These are phyloP conservation scores for Cactoblastis cactorum DNA, from an alignment of 2,888 invertebrate genomes.

Conservation along the genomic window DNA sequence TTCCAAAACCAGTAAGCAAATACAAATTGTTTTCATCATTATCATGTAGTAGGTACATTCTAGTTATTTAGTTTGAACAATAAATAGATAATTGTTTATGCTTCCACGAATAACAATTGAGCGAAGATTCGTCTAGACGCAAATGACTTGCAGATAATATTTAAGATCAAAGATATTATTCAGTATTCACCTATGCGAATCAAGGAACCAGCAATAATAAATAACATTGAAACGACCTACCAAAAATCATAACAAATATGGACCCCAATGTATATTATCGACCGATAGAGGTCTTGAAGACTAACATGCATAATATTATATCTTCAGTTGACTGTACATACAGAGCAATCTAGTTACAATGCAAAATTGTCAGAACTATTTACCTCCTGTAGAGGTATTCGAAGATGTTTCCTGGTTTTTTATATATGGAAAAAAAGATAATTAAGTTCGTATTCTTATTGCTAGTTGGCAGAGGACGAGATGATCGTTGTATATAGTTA, in stretches of 20 bases:
- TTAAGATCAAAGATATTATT: background rate
- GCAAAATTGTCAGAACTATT: background rate
- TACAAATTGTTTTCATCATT: too few relatives aligned
- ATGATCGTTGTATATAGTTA: background rate
- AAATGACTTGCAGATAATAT: slow-evolving; percentile 3
- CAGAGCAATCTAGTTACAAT: background rate
- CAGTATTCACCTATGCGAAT: too few relatives aligned
- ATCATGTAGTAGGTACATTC: too few relatives aligned
- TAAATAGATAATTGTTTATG: slow-evolving; percentile 1
- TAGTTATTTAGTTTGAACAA: too few relatives aligned
- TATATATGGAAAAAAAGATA: background rate
- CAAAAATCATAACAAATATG: too few relatives aligned
- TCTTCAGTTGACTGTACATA: too few relatives aligned
- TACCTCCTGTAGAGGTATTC: background rate
- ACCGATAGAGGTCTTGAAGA: too few relatives aligned
- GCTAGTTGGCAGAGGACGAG: background rate
- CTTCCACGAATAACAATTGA: background rate
- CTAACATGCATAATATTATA: too few relatives aligned
- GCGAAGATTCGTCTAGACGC: slow-evolving; percentile 1
- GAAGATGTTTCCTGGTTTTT: background rate
- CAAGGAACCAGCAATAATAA: too few relatives aligned
- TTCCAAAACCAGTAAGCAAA: too few relatives aligned
- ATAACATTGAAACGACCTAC: too few relatives aligned
- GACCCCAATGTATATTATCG: too few relatives aligned
- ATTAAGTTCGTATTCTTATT: background rate